A percentile compares a stretch with the other conserved stretches of the same genome.
Conservation (phyloP, 2,113 vertebrate genomes). For the Cheirogaleus medius region DNA sequence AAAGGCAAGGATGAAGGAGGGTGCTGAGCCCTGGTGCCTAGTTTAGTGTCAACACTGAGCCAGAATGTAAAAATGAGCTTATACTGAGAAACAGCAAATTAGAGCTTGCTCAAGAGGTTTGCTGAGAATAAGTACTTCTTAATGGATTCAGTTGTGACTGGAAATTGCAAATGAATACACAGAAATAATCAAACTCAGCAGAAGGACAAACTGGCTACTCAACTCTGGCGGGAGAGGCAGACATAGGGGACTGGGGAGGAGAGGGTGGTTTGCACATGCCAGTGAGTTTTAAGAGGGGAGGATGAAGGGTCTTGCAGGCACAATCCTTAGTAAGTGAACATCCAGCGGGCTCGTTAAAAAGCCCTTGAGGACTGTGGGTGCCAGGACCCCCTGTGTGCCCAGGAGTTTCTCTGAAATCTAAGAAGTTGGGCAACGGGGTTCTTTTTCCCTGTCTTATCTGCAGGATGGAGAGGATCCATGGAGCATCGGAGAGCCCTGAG, state of each 20-base stretch:
- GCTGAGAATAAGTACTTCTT: conserved; percentile 39
- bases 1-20: background rate
- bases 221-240: background rate
- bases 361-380: background rate
- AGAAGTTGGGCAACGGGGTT: background rate
- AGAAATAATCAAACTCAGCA: background rate
- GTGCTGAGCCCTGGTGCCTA: background rate
- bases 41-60: background rate
- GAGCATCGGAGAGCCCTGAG: background rate
- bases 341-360: background rate
- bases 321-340: background rate
- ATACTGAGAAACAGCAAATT: background rate
- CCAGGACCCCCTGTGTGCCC: background rate
- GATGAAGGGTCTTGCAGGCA: background rate
- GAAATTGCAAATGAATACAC: conserved; percentile 19
- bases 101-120: conserved; percentile 25
- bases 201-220: background rate
- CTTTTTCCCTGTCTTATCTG: background rate
- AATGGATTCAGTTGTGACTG: background rate
- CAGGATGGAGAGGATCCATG: background rate
- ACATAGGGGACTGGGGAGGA: too few species aligned
- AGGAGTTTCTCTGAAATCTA: background rate
- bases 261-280: background rate
- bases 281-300: background rate
- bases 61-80: background rate